phyloP scores from a whole-genome alignment of 1,140 invertebrate genomes.

The Drosophila asahinai region DNA sequence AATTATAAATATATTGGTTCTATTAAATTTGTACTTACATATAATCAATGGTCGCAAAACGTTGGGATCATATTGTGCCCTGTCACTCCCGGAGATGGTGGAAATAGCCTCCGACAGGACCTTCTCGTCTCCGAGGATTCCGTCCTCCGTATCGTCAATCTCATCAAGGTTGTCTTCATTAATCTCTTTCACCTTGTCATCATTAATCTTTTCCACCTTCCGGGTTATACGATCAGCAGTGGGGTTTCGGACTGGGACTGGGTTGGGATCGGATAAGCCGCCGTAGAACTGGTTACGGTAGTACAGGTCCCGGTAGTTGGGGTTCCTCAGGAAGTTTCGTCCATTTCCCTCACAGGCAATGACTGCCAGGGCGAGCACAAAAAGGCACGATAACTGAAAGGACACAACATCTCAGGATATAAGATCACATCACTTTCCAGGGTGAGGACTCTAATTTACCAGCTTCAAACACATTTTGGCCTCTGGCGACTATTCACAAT shows the following conservation, averaged over 20 bases:
- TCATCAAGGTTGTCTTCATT: neutral
- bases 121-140: neutral
- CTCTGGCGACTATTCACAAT: no score
- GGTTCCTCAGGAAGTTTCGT: neutral
- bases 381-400: no score
- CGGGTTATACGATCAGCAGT: neutral
- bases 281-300: slow-evolving; percentile 50
- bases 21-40: neutral
- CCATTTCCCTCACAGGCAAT: neutral
- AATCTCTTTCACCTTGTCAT: neutral
- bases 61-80: neutral
- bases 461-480: no score
- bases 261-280: neutral
- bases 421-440: no score
- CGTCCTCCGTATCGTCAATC: neutral
- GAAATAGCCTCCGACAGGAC: neutral
- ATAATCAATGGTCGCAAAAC: neutral
- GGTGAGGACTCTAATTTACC: no score
- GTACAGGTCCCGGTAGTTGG: neutral
- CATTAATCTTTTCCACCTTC: no score
- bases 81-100: neutral
- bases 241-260: neutral
- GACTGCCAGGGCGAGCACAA: no score
- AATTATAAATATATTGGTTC: no score
- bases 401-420: no score